These are phyloP conservation scores for Limnephilus lunatus DNA, from an alignment of 2,888 invertebrate genomes.

Conservation along the genomic window DNA sequence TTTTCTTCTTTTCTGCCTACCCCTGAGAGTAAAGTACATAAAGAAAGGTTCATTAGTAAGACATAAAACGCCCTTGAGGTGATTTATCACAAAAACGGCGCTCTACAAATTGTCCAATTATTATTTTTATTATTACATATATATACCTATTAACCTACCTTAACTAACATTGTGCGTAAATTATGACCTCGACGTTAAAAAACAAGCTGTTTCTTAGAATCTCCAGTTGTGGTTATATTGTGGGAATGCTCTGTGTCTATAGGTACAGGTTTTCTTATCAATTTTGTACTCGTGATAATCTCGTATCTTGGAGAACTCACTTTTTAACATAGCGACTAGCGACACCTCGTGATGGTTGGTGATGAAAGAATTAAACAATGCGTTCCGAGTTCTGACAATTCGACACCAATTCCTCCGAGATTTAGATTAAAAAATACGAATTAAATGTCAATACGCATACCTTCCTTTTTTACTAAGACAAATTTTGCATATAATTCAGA, in stretches of 20 bases:
- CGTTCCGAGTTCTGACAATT: neutral
- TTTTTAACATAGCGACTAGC: neutral
- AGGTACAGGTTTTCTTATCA: neutral
- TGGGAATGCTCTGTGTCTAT: neutral
- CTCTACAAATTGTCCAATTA: too few relatives aligned
- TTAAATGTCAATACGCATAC: too few relatives aligned
- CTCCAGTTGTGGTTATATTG: neutral
- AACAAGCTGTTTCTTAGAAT: neutral
- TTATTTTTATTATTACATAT: too few relatives aligned
- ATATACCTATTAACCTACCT: neutral
- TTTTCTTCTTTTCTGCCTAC: neutral
- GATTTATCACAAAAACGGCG: too few relatives aligned
- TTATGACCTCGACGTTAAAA: neutral
- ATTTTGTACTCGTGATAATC: neutral
- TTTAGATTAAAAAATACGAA: too few relatives aligned
- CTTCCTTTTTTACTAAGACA: too few relatives aligned
- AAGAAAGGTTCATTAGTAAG: neutral
- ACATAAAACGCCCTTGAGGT: too few relatives aligned
- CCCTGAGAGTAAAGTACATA: neutral
- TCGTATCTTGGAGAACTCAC: neutral
- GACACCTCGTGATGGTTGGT: neutral
- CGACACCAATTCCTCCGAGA: too few relatives aligned
- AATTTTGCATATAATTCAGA: too few relatives aligned
- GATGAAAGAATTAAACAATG: neutral
- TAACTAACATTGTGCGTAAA: neutral